Percentiles rank a stretch among this genome's conserved stretches.
Conservation (phyloP, 1,140 invertebrate genomes). For the Mamestra configurata region DNA sequence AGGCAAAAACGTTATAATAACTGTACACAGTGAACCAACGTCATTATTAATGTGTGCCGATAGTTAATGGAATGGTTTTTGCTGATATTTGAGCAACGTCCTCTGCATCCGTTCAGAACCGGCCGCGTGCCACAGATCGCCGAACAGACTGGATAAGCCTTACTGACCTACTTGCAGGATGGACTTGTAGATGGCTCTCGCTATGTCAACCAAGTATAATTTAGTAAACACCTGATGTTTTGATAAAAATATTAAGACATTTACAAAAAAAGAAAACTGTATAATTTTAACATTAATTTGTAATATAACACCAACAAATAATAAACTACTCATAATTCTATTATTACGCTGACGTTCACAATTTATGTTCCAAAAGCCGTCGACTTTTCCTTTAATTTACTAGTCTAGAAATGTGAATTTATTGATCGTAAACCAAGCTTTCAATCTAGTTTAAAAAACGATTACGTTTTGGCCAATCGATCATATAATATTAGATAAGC, state of each 20-base stretch:
- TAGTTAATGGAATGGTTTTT: constrained; percentile 36
- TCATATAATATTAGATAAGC: constrained; percentile 36
- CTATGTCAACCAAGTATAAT: background rate
- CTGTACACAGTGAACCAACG: constrained; percentile 18
- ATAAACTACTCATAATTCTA: background rate
- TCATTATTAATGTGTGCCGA: constrained; percentile 33
- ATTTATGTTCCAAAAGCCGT: background rate
- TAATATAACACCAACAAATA: background rate
- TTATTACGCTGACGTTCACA: background rate
- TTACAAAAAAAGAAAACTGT: background rate
- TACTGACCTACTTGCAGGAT: constrained; percentile 21
- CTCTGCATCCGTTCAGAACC: constrained; percentile 36
- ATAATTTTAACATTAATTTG: background rate
- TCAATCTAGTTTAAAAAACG: constrained; percentile 14
- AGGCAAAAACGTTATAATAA: constrained; percentile 15
- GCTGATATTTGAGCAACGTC: constrained; percentile 44
- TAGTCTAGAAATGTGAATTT: background rate
- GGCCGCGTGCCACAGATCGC: background rate
- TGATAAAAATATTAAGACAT: too few species aligned
- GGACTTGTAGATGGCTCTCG: background rate
- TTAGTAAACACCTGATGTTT: background rate
- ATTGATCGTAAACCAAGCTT: background rate
- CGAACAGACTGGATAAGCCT: background rate
- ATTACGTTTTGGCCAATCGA: constrained; percentile 22
- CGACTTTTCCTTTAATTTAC: background rate